A percentile compares a stretch with the other conserved stretches of the same genome.
Conservation (phyloP, 2,888 invertebrate genomes). For the Deroplatys truncata region DNA sequence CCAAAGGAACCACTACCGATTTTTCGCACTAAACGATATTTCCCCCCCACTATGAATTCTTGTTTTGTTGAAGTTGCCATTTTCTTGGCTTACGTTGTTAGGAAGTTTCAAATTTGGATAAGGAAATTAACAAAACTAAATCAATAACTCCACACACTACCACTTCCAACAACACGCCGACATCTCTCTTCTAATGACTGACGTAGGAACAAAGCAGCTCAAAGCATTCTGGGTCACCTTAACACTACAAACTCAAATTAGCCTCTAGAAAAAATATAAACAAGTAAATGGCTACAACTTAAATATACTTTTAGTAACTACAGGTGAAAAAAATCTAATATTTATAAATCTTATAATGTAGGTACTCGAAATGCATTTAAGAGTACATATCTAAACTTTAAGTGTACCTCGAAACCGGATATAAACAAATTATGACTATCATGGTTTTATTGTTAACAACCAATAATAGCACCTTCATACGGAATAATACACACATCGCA, state of each 20-base stretch:
- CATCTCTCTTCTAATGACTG: slow-evolving; percentile 47
- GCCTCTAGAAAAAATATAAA: background rate
- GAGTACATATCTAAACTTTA: too few relatives aligned
- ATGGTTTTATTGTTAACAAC: too few relatives aligned
- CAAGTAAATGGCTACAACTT: background rate
- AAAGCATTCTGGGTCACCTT: slow-evolving; percentile 19
- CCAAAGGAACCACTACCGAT: slow-evolving; percentile 99
- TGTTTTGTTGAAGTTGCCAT: slow-evolving; percentile 44
- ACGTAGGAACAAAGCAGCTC: slow-evolving; percentile 30
- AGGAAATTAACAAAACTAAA: slow-evolving; percentile 30
- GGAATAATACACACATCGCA: too few relatives aligned
- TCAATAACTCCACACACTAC: slow-evolving; percentile 43
- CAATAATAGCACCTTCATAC: too few relatives aligned
- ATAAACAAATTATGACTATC: too few relatives aligned
- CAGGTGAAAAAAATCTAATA: too few relatives aligned
- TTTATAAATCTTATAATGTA: too few relatives aligned
- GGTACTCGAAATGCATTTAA: too few relatives aligned
- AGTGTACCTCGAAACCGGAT: too few relatives aligned
- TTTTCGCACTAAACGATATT: slow-evolving; percentile 92
- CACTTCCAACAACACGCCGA: slow-evolving; percentile 54
- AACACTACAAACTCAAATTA: background rate
- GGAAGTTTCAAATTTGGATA: slow-evolving; percentile 27
- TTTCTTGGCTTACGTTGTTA: slow-evolving; percentile 18
- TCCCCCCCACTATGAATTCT: slow-evolving; percentile 84
- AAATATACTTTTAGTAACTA: too few relatives aligned